phyloP scores from a whole-genome alignment of 2,113 vertebrate genomes.

The Gadus chalcogrammus region DNA sequence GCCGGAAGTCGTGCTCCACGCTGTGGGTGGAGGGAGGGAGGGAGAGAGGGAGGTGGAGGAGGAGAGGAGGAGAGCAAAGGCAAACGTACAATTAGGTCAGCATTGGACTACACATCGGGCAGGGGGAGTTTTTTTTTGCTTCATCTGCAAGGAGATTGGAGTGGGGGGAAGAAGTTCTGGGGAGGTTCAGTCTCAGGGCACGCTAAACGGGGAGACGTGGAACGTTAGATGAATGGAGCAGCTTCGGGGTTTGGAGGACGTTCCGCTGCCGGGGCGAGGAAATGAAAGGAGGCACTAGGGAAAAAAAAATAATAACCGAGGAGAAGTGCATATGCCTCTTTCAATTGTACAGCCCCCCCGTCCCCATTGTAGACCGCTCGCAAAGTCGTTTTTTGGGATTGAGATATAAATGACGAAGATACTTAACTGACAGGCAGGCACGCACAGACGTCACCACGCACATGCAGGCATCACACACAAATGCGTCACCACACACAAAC shows the following conservation, averaged over 20 bases:
- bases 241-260: too few relatives aligned
- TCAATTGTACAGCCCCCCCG: neutral
- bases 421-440: neutral
- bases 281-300: neutral
- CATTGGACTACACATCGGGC: too few relatives aligned
- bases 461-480: neutral
- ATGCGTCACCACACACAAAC: neutral
- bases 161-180: constrained; percentile 1
- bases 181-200: too few relatives aligned
- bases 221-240: too few relatives aligned
- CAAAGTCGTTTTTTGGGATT: constrained; percentile 12
- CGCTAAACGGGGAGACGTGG: too few relatives aligned
- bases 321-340: constrained; percentile 16
- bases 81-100: constrained; percentile 3
- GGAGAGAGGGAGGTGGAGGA: constrained; percentile 12
- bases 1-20: constrained; percentile 94
- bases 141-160: too few relatives aligned
- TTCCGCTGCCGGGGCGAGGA: neutral
- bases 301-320: neutral
- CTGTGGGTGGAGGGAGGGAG: constrained; percentile 61
- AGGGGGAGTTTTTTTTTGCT: too few relatives aligned
- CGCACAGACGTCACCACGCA: neutral
- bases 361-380: constrained; percentile 8
- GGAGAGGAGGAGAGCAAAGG: neutral
- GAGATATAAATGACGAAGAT: constrained; percentile 11